Conservation (phyloP, 2,888 invertebrate species). For the Stenichneumon culpator region DNA sequence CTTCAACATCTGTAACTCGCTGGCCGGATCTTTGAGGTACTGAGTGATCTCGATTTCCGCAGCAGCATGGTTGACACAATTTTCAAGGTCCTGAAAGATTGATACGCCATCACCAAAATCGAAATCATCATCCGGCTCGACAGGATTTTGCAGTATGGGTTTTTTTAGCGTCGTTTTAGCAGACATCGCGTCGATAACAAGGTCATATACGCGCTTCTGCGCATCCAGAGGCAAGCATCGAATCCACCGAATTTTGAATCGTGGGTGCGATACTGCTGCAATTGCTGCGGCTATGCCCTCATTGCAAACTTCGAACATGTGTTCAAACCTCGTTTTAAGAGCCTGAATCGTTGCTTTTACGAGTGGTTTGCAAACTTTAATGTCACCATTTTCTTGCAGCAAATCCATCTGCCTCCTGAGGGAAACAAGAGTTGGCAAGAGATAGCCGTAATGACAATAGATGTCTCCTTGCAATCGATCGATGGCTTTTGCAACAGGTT, state of each 20-base stretch:
- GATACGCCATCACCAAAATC: too few species aligned
- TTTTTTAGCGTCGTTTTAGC: neutral
- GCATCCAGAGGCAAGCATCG: constrained; percentile 2
- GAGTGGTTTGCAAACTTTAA: constrained; percentile 8
- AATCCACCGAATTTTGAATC: constrained; percentile 48
- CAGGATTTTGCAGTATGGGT: too few species aligned
- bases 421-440: constrained; percentile 47
- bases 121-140: too few species aligned
- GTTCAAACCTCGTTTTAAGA: constrained; percentile 20
- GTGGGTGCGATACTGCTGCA: constrained; percentile 42
- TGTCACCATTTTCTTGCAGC: neutral
- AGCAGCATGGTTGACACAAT: constrained; percentile 14
- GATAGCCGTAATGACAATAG: constrained; percentile 41
- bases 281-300: constrained; percentile 36
- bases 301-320: constrained; percentile 20
- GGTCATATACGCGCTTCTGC: neutral
- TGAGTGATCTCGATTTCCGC: constrained; percentile 27
- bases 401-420: constrained; percentile 37
- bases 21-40: constrained; percentile 14
- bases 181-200: constrained; percentile 10
- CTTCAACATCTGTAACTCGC: constrained; percentile 14
- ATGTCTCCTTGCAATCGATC: constrained; percentile 49
- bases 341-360: constrained; percentile 6
- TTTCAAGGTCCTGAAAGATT: constrained; percentile 19
- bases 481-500: constrained; percentile 45